phyloP scores from a whole-genome alignment of 1,140 invertebrate species.

The Ceratitis capitata region DNA sequence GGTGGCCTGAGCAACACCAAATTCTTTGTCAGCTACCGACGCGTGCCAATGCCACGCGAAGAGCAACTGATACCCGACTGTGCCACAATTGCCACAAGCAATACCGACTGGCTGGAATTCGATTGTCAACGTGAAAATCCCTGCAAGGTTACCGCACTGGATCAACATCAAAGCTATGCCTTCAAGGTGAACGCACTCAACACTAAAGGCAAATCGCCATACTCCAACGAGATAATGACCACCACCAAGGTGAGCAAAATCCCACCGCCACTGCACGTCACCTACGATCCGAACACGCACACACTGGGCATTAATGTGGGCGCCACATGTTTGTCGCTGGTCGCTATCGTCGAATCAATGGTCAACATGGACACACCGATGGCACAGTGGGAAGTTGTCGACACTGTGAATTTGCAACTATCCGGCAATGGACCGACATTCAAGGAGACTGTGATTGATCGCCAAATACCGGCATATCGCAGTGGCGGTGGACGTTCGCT shows the following conservation, averaged over 20 bases:
- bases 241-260: conserved; percentile 86
- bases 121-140: conserved; percentile 86
- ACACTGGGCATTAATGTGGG: conserved; percentile 80
- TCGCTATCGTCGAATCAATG: conserved; percentile 77
- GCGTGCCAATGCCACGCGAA: conserved; percentile 69
- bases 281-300: conserved; percentile 80
- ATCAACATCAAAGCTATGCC: conserved; percentile 83
- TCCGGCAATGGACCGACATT: conserved; percentile 74
- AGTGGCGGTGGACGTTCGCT: conserved; percentile 67
- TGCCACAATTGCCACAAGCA: conserved; percentile 70
- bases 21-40: conserved; percentile 82
- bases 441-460: conserved; percentile 74
- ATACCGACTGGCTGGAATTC: conserved; percentile 79
- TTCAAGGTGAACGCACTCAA: conserved; percentile 90
- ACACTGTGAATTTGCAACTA: conserved; percentile 74
- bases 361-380: conserved; percentile 68
- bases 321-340: conserved; percentile 77
- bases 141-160: conserved; percentile 84
- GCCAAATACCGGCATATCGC: conserved; percentile 64
- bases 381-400: conserved; percentile 76
- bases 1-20: conserved; percentile 86
- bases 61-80: conserved; percentile 73
- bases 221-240: conserved; percentile 81
- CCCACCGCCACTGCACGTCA: conserved; percentile 80
- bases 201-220: conserved; percentile 83